Percentiles rank a stretch among this genome's conserved stretches.
These are phyloP conservation scores for Sycophila sp. DNA, from an alignment of 1,140 invertebrate genomes.

Conservation along the genomic window DNA sequence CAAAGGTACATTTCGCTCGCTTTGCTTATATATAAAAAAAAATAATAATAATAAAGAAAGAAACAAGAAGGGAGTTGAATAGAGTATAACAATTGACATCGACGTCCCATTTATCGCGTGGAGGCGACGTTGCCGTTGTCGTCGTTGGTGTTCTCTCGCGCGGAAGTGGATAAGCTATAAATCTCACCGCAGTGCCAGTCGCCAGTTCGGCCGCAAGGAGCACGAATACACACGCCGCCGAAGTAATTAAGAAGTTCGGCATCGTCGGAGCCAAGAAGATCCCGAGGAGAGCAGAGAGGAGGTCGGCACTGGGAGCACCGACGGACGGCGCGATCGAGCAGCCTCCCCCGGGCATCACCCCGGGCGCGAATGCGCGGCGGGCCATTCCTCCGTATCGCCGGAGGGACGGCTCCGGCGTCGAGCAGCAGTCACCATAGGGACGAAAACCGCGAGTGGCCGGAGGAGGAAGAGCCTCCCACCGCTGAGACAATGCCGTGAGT, in stretches of 20 bases:
- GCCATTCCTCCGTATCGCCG: constrained; percentile 17
- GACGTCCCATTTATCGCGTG: too few species aligned
- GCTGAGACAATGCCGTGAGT: constrained; percentile 59
- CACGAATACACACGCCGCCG: not conserved
- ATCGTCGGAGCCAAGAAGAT: not conserved
- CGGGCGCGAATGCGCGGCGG: constrained; percentile 12
- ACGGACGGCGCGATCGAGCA: not conserved
- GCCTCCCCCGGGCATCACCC: constrained; percentile 11
- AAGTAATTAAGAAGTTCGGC: not conserved
- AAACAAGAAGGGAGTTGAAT: too few species aligned
- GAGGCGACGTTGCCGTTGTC: not conserved
- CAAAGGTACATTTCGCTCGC: too few species aligned
- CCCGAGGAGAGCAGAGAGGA: not conserved
- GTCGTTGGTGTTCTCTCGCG: not conserved
- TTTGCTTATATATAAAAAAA: too few species aligned
- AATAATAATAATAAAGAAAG: too few species aligned
- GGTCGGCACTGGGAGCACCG: not conserved
- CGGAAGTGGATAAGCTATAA: not conserved
- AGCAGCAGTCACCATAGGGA: constrained; percentile 56
- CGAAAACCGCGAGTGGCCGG: constrained; percentile 56
- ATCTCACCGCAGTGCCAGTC: not conserved
- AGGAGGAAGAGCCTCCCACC: constrained; percentile 61
- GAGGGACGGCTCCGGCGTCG: constrained; percentile 21
- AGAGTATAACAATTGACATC: too few species aligned
- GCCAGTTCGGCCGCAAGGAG: too few species aligned